Base-by-base conservation (phyloP, 2,113 vertebrate genomes). In the Mus pahari region DNA sequence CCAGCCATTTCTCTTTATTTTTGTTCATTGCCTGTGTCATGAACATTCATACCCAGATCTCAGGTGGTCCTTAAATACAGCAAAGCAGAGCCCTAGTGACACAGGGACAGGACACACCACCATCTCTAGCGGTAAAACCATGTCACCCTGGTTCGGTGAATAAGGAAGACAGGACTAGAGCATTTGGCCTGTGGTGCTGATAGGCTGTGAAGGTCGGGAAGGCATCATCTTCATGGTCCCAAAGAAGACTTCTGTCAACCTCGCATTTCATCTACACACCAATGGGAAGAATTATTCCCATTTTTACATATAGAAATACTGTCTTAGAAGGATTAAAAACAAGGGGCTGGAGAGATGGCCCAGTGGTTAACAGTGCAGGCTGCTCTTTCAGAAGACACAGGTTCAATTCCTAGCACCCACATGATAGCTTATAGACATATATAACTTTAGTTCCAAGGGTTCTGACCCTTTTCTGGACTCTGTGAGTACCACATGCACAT, bases 291-390 rank as follows among this genome's bases (percentile, higher is more conserved):
- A 50, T 74, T 79, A 14, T 55, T 90, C 70, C 22, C 20, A 90
- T 22, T 20, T 66, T 60, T 81, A 55, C 36, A 92, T 90, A 78
- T 93, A 92, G 86, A 87, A 81, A 77, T 4, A 62, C 58, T 82
- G n/a, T 20, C 55, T 60, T 94, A 17, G 53, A 62, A 62, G 39
- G 2, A n/a, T 83, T 83, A 42, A 42, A 42, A 62, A 62, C n/a
- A 83, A 42, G 81, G 20, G 33, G 19, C 78, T 55, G 10, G 78
- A 55, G 48, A 81, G 78, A 53, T 20, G 17, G 50, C 19, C 55
- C 16, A 55, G 50, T 58, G 78, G 78, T 58, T 75, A 81, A 58
- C 17, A 58, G 33, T 31, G 20, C 14, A 53, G 78, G 19, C 17
- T 79, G 48, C 17, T 79, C 33, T 79, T 36, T 10, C 50, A 79